phyloP scores from a whole-genome alignment of 2,113 vertebrate species.

The Protobothrops flavoviridis region DNA sequence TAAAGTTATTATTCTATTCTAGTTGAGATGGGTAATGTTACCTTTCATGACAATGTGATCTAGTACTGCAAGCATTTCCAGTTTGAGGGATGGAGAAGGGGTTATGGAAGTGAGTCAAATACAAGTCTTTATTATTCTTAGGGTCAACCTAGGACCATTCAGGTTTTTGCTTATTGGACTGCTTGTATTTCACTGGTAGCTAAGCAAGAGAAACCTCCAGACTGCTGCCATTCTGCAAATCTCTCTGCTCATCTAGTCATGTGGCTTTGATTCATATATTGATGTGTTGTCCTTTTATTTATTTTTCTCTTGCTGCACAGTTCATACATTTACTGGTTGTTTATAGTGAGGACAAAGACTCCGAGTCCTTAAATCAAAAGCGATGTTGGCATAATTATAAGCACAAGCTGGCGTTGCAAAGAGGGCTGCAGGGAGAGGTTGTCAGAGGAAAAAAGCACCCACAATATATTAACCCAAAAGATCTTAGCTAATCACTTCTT shows the following conservation, averaged over 20 bases:
- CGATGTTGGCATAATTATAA: slow-evolving; percentile 64
- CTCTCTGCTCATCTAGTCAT: slow-evolving; percentile 11
- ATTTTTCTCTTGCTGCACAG: slow-evolving; percentile 63
- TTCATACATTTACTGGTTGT: slow-evolving; percentile 65
- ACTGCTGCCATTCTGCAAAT: neutral
- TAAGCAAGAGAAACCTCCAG: neutral
- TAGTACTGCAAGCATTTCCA: neutral
- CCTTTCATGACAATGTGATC: neutral
- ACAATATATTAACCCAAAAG: slow-evolving; percentile 71
- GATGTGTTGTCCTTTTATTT: slow-evolving; percentile 59
- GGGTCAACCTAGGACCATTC: neutral
- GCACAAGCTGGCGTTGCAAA: slow-evolving; percentile 48
- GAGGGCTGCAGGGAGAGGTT: slow-evolving; percentile 64
- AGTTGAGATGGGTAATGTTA: neutral
- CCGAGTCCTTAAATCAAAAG: slow-evolving; percentile 70
- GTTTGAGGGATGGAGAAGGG: neutral
- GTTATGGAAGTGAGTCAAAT: neutral
- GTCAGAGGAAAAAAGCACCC: slow-evolving; percentile 61
- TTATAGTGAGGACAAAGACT: slow-evolving; percentile 67
- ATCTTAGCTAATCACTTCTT: slow-evolving; percentile 66
- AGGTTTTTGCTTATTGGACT: neutral
- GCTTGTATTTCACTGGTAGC: neutral
- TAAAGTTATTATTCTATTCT: no score
- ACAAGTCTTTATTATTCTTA: neutral
- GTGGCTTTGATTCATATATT: slow-evolving; percentile 30